Conservation (phyloP, 2,888 invertebrate species). For the Tanypteryx hageni region DNA sequence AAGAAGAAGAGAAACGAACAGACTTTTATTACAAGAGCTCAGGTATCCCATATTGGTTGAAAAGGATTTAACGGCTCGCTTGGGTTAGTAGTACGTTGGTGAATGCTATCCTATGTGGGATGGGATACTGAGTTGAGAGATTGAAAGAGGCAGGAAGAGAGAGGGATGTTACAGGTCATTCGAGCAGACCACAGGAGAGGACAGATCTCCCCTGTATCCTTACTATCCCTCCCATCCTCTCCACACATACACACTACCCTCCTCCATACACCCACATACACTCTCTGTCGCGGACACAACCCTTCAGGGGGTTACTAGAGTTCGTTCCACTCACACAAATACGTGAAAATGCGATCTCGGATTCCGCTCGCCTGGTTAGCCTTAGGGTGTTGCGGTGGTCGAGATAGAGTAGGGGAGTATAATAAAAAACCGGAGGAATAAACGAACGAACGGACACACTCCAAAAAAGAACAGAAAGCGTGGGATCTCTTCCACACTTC, state of each 20-base stretch:
- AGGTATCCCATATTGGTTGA: no score
- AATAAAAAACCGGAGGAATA: neutral
- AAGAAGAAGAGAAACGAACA: no score
- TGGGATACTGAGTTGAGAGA: neutral
- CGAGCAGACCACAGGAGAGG: slow-evolving; percentile 11
- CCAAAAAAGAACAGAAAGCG: neutral
- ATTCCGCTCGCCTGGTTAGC: slow-evolving; percentile 18
- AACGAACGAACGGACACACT: neutral
- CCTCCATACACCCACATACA: no score
- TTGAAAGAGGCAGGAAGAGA: neutral
- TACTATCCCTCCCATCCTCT: neutral
- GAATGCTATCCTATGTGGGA: no score
- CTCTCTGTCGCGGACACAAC: neutral
- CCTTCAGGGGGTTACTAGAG: no score
- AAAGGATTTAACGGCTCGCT: no score
- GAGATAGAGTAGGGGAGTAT: neutral
- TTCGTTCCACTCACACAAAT: neutral
- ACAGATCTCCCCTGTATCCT: neutral
- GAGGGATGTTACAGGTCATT: slow-evolving; percentile 14
- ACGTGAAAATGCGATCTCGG: slow-evolving; percentile 31
- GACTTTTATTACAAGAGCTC: no score
- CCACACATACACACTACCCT: neutral
- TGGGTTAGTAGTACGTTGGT: no score
- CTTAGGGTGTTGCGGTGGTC: neutral
- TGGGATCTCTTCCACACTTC: neutral